These are phyloP conservation scores for Serinus canaria DNA, from an alignment of 2,113 vertebrate genomes.

Conservation along the genomic window DNA sequence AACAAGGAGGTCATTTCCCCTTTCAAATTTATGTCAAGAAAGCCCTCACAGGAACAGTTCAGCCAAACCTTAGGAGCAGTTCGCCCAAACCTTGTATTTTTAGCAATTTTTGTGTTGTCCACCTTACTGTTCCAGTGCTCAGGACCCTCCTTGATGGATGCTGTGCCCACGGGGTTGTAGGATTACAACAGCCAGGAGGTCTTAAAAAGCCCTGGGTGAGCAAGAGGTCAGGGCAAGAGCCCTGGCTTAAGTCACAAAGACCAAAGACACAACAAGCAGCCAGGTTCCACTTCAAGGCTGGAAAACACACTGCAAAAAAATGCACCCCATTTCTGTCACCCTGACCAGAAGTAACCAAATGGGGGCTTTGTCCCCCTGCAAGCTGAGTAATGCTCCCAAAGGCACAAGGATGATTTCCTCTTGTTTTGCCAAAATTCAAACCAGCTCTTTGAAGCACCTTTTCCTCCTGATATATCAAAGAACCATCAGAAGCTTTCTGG, in stretches of 20 bases:
- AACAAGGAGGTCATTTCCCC: background rate
- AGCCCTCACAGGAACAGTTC: background rate
- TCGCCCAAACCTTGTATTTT: background rate
- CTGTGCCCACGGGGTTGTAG: accelerated
- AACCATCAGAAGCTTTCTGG: background rate
- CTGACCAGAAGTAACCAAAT: background rate
- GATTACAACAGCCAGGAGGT: background rate
- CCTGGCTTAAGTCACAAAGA: background rate
- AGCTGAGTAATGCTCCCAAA: background rate
- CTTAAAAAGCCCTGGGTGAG: background rate
- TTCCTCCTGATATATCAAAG: background rate
- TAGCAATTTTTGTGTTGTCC: background rate
- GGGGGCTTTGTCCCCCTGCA: background rate
- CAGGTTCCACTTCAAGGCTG: background rate
- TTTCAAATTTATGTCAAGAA: background rate
- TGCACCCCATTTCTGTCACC: background rate
- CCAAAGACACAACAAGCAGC: background rate
- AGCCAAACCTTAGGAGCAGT: background rate
- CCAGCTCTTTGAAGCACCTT: background rate
- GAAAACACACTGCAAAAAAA: background rate
- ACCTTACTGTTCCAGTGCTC: accelerated
- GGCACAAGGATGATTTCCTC: background rate
- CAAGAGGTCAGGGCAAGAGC: background rate
- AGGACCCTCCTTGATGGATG: background rate
- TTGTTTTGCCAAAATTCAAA: background rate